Base-by-base conservation (phyloP, 1,140 invertebrate genomes). In the Glossosoma conforme region DNA sequence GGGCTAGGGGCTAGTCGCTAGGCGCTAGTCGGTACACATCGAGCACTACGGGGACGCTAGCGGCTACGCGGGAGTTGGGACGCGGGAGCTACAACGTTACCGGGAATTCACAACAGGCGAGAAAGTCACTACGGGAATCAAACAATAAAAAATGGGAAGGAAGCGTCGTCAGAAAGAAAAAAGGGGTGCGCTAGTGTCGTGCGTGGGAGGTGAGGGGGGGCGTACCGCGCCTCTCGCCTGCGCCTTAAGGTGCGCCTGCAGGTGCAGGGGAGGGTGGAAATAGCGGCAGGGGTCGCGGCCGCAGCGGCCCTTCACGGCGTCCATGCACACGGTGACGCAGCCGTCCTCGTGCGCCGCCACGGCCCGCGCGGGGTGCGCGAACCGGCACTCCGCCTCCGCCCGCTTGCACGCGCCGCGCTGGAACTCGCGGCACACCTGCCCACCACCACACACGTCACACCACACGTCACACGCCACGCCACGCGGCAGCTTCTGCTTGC, bases 171-270 rank as follows among this genome's bases (percentile, higher is more conserved):
- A 54, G 52, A 51, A 52, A 61, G 59, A 62, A 52, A 49, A 55
- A 33, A 15, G 32, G n/a, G 32, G 15, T 33, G 32, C 32, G 32
- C 32, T 33, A 11, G 32, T 33, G 32, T 33, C 32, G 32, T 33
- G 32, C 32, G 32, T 33, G n/a, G 41, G 56, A 25, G 21, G 36
- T 44, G 43, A 53, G 47, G 46, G 46, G 77, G 77, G 80, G 84
- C 87, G 87, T 90, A 93, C 89, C 90, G 89, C 85, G 84, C 87
- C 88, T 85, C 89, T 90, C 83, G 86, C 86, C 85, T 89, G 87
- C 85, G 89, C 91, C 87, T 95, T 95, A 86, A 96, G 91, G 89
- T 94, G 91, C 82, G 91, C 91, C 89, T 94, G 91, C 78, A 97
- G 91, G 88, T 97, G 92, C 83, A 92, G 85, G 83, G 89, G 89